phyloP scores from a whole-genome alignment of 92 coral and sea anemone species.

The Bergia puertoricense region DNA sequence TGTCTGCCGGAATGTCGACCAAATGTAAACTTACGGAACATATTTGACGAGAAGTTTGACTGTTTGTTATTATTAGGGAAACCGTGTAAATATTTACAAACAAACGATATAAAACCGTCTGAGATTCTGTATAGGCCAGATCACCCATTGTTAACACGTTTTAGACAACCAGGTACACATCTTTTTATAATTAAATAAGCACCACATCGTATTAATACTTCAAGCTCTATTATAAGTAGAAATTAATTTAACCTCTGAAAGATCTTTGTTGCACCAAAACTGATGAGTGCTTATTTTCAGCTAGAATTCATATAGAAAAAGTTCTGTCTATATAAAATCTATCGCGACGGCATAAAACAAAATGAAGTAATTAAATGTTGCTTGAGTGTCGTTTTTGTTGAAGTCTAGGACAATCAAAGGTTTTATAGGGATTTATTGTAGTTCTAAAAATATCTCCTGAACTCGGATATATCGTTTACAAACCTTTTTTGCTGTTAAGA shows the following conservation, averaged over 20 bases:
- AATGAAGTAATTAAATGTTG: too few relatives aligned
- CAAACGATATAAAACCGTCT: neutral
- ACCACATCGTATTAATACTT: neutral
- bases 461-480: too few relatives aligned
- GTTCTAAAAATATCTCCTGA: too few relatives aligned
- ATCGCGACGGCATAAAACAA: too few relatives aligned
- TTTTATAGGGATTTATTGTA: too few relatives aligned
- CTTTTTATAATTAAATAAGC: neutral
- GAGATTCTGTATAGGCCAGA: neutral
- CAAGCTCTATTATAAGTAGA: neutral
- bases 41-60: neutral
- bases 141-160: neutral
- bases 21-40: slow-evolving; percentile 4
- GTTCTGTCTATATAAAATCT: neutral
- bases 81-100: neutral
- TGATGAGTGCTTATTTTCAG: neutral
- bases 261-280: neutral
- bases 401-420: too few relatives aligned
- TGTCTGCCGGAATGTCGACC: neutral
- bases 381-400: too few relatives aligned
- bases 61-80: neutral
- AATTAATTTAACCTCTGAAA: neutral
- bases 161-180: neutral
- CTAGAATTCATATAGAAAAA: neutral
- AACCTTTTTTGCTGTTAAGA: too few relatives aligned